Base-by-base conservation (phyloP, 1,140 invertebrate genomes). In the Campoletis sonorensis region DNA sequence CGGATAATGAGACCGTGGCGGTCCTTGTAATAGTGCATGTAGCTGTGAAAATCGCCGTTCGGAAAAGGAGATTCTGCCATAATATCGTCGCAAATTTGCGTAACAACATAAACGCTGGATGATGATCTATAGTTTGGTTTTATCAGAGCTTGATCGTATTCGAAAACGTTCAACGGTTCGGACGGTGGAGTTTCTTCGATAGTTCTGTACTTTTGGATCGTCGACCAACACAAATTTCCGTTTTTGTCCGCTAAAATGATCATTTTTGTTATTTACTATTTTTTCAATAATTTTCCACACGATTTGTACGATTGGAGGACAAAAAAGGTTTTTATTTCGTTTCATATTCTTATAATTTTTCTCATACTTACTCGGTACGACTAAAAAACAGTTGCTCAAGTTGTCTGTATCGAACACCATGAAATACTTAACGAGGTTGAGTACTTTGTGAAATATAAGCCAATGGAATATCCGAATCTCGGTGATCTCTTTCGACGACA, bases 11-110 rank as follows among this genome's bases (percentile, higher is more conserved):
- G 88, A 16, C 94, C 90, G 90, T 99, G 98, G 88, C 98, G 98
- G 18, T 93, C 92, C 2, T 92, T 88, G 87, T 97, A 99, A 87
- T 99, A 99, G 30, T 96, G 93, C 13, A 93, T 93, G 88, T 97
- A 99, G 0, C 95, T 95, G 18, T 91, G 89, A 86, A 94, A 97
- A 0, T 95, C 87, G n/a, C 94, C 90, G 16, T 95, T 95, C 0
- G 98, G 97, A 92, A 99, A 99, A 23, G 91, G 85, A 49, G 96
- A 97, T 16, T 92, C 70, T 0, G 98, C 97, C n/a, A 93, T 96
- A 73, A 97, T 91, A 84, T 98, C 94, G 4, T 94, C 90, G 61
- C 95, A 95, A n/a, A 98, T 95, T 88, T 96, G 93, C 4, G 96
- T 97, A 0, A 99, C 97, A 82, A 98, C 93, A 90, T 98, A 98